Evolutionary conservation across 2,113 vertebrate species (phyloP).

Genomic region (Bombycilla garrulus): DNA sequence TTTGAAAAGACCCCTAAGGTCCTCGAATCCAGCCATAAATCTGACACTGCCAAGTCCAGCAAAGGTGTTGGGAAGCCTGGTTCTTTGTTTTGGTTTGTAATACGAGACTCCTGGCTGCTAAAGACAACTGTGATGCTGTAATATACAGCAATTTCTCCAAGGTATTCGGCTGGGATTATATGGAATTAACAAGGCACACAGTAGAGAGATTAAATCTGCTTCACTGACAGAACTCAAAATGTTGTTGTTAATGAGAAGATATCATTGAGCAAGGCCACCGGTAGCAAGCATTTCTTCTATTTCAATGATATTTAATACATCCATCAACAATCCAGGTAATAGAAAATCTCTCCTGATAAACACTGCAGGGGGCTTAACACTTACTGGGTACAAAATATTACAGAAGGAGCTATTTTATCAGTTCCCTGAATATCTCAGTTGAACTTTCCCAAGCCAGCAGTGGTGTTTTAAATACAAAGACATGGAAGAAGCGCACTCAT

Average conservation of each 20-base stretch:
- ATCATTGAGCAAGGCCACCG: slow-evolving; percentile 9
- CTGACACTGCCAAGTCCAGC: background rate
- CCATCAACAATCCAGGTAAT: background rate
- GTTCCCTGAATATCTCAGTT: background rate
- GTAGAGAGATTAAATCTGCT: slow-evolving; percentile 58
- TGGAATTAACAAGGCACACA: slow-evolving; percentile 54
- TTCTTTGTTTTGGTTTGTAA: slow-evolving; percentile 1
- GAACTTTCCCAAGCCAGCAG: background rate
- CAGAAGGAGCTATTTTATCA: background rate
- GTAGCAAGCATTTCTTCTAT: background rate
- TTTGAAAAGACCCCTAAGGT: background rate
- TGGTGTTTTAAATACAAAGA: slow-evolving; percentile 5
- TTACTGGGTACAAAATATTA: background rate
- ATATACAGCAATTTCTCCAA: slow-evolving; percentile 18
- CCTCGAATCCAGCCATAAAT: background rate
- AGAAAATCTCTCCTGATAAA: slow-evolving; percentile 13
- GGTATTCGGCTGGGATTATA: slow-evolving; percentile 54
- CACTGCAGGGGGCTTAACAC: background rate
- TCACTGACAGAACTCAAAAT: slow-evolving; percentile 57
- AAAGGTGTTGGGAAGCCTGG: background rate
- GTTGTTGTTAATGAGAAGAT: slow-evolving; percentile 51
- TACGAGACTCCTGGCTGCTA: background rate
- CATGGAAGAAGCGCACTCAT: background rate
- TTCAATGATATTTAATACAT: background rate
- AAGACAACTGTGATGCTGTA: slow-evolving; percentile 18